Conservation (phyloP, 2,113 vertebrate genomes). For the Austrofundulus limnaeus region DNA sequence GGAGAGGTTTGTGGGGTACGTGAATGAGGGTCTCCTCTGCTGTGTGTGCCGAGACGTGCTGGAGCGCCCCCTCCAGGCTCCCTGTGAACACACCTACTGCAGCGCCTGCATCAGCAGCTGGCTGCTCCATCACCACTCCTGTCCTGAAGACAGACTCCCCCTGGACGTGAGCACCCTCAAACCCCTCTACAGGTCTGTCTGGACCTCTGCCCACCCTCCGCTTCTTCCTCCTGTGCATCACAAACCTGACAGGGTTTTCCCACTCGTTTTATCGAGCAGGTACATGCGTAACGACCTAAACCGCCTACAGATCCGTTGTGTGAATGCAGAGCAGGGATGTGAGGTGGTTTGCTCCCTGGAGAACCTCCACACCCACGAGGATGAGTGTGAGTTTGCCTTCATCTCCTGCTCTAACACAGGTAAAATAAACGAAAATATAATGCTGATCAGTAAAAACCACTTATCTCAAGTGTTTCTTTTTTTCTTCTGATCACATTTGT, state of each 20-base stretch:
- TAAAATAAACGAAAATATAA: too few relatives aligned
- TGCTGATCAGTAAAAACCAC: too few relatives aligned
- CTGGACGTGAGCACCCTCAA: conserved; percentile 81
- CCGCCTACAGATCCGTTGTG: conserved; percentile 86
- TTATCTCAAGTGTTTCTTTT: background rate
- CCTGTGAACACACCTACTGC: conserved; percentile 90
- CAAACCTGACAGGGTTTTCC: too few relatives aligned
- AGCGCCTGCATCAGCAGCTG: conserved; percentile 86
- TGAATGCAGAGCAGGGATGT: conserved; percentile 83
- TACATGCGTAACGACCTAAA: conserved; percentile 92
- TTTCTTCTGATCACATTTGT: background rate
- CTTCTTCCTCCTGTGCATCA: too few relatives aligned
- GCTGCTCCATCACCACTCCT: conserved; percentile 85
- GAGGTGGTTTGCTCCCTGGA: conserved; percentile 86
- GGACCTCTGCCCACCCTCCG: background rate
- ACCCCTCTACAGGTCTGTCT: conserved; percentile 83
- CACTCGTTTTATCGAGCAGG: conserved; percentile 57
- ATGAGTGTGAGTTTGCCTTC: conserved; percentile 85
- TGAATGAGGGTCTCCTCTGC: conserved; percentile 89
- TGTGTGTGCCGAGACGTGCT: conserved; percentile 88
- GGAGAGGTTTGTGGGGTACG: conserved; percentile 89
- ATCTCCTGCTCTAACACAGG: conserved; percentile 83
- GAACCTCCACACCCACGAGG: conserved; percentile 84
- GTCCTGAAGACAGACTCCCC: conserved; percentile 86
- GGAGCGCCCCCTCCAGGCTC: conserved; percentile 87